Conservation (phyloP, 2,888 invertebrate genomes). For the Diarsia rubi region DNA sequence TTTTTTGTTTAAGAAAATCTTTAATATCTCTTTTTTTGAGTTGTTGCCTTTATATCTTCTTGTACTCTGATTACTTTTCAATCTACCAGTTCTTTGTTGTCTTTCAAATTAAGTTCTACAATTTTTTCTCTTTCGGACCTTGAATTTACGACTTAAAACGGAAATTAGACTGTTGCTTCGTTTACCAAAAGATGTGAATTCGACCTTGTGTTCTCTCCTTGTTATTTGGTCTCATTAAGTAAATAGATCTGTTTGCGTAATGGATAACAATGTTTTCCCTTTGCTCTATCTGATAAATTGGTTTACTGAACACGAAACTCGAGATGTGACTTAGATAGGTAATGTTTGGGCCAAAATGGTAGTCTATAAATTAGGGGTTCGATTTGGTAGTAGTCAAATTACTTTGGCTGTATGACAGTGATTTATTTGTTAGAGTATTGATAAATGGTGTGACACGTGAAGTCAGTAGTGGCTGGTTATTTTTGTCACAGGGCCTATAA, state of each 20-base stretch:
- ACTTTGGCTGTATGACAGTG: not conserved
- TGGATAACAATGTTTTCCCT: constrained; percentile 45
- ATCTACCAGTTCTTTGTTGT: constrained; percentile 22
- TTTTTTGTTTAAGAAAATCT: constrained; percentile 2
- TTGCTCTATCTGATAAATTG: constrained; percentile 35
- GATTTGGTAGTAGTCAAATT: not conserved
- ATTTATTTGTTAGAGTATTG: not conserved
- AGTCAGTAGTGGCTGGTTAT: not conserved
- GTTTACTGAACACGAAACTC: constrained; percentile 30
- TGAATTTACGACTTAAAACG: constrained; percentile 31
- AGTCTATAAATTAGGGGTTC: not conserved
- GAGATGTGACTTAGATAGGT: constrained; percentile 1
- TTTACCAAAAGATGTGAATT: constrained; percentile 48
- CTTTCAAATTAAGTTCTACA: not conserved
- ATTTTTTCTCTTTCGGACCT: constrained; percentile 19
- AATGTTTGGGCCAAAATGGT: constrained; percentile 21
- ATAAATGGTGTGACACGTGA: not conserved
- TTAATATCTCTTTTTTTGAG: constrained; percentile 26
- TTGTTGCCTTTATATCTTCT: constrained; percentile 9
- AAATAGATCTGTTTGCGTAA: constrained; percentile 49
- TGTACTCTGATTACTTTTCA: constrained; percentile 34
- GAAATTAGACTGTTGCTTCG: constrained; percentile 39
- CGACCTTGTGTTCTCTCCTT: constrained; percentile 47
- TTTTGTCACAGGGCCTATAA: not conserved
- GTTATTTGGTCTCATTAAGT: constrained; percentile 59